Percentiles rank a stretch among this genome's conserved stretches.
Evolutionary conservation across 2,797 vertebrate genomes (phyloP).

Genomic region (Micrastur ruficollis): DNA sequence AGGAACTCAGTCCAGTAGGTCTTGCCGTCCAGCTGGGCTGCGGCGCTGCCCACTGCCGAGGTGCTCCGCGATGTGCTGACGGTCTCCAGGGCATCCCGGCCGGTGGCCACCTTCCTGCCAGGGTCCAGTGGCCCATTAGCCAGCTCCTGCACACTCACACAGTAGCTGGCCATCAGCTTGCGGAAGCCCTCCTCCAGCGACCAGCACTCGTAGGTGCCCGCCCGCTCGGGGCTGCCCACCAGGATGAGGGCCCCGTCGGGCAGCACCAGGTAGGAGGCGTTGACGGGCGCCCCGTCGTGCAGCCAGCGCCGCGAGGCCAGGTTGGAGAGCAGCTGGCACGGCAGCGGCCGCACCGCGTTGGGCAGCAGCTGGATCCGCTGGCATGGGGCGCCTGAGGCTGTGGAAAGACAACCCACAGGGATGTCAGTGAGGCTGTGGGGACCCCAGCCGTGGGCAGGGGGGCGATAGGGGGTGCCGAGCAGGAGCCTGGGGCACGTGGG

Average conservation of each 20-base stretch:
- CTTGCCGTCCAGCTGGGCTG: conserved; percentile 77
- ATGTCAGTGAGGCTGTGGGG: accelerated
- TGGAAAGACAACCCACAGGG: background rate
- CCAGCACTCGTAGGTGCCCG: conserved; percentile 92
- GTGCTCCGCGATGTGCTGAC: conserved; percentile 74
- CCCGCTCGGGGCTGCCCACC: conserved; percentile 81
- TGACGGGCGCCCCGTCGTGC: conserved; percentile 74
- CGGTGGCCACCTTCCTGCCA: conserved; percentile 60
- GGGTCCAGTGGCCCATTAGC: conserved; percentile 1
- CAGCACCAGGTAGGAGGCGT: conserved; percentile 82
- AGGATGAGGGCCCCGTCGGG: conserved; percentile 88
- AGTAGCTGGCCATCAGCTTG: conserved; percentile 91
- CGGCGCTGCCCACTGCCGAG: conserved; percentile 33
- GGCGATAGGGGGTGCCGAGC: background rate
- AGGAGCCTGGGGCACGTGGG: accelerated
- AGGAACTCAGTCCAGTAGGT: conserved; percentile 96
- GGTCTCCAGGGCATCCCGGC: conserved; percentile 17
- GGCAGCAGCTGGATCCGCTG: conserved; percentile 80
- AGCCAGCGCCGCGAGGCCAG: conserved; percentile 87
- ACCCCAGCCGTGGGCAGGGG: accelerated
- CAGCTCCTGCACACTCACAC: conserved; percentile 75
- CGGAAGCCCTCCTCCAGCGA: conserved; percentile 87
- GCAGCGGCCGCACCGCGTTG: conserved; percentile 86
- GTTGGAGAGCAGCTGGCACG: conserved; percentile 89
- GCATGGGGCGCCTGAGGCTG: conserved; percentile 76